Base-by-base conservation (phyloP, 2,797 vertebrate genomes). In the Hoplostethus mediterraneus region DNA sequence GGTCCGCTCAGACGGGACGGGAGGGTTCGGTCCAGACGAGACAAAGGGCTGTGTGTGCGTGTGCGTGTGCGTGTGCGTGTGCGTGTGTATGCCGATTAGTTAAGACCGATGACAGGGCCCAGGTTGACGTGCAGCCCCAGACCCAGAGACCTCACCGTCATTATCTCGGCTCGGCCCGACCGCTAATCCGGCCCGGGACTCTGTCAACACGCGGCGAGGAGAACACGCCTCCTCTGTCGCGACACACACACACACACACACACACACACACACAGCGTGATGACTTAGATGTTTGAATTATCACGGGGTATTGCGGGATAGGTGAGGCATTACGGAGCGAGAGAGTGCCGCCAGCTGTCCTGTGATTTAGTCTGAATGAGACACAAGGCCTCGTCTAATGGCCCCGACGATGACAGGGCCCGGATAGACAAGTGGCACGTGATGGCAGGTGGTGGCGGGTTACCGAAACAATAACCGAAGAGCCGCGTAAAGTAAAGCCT, bases 361-460 rank as follows among this genome's bases (percentile, higher is more conserved):
- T 33, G 59, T 75, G 72, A 85, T 79, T 83, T 51, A 75, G 70
- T 82, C 67, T 83, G 64, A 75, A 69, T 76, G 28, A 40, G 48
- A 55, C 10, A 21, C 21, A 11, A 16, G 63, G 53, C 10, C 72
- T 14, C 21, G 1, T 78, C 48, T 87, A 79, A 87, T 78, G 80
- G 67, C n/a, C n/a, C 55, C 14, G 77, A 80, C 79, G 81, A 90
- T 92, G 83, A 91, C 75, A 90, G 86, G 70, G 65, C 16, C 0
- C 21, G 1, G 21, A 21, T 25, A 67, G 77, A 73, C 63, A 6
- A 57, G 71, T 30, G 14, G 21, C 36, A 59, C 16, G 47, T 36
- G 31, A 83, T n/a, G 21, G 55, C 80, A 83, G 73, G 73, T 77
- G 75, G 61, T 63, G 52, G 67, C 44, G 72, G 84, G 83, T 85